phyloP scores from a whole-genome alignment of 2,888 invertebrate species.

The Leistus spinibarbis region DNA sequence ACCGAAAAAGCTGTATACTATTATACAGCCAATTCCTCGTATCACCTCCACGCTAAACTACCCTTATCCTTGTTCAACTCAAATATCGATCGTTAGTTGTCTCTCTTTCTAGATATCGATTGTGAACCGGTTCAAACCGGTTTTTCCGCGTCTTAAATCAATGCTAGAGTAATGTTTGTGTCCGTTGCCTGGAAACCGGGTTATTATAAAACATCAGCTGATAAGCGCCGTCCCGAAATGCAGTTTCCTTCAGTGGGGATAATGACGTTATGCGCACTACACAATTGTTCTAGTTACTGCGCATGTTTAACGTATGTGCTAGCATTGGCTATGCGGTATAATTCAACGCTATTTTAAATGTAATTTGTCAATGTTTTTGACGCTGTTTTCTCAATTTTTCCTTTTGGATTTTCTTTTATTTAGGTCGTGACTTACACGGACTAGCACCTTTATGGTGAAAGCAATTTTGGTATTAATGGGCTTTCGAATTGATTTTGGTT shows the following conservation, averaged over 20 bases:
- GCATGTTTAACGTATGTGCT: neutral
- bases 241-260: slow-evolving; percentile 6
- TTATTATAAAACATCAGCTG: slow-evolving; percentile 38
- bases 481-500: slow-evolving; percentile 27
- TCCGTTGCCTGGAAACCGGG: slow-evolving; percentile 54
- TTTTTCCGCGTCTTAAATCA: slow-evolving; percentile 53
- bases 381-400: slow-evolving; percentile 16
- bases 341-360: slow-evolving; percentile 35
- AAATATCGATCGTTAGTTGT: slow-evolving; percentile 24
- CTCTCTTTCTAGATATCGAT: slow-evolving; percentile 43
- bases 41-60: neutral
- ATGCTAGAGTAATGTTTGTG: slow-evolving; percentile 55
- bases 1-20: neutral
- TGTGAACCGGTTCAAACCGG: slow-evolving; percentile 48
- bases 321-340: slow-evolving; percentile 20
- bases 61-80: slow-evolving; percentile 6
- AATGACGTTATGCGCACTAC: slow-evolving; percentile 28
- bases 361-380: slow-evolving; percentile 38
- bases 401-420: slow-evolving; percentile 21
- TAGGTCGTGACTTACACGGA: slow-evolving; percentile 18
- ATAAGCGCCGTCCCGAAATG: slow-evolving; percentile 38
- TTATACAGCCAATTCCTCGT: neutral
- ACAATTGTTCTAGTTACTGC: neutral
- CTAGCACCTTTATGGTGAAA: slow-evolving; percentile 28
- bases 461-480: slow-evolving; percentile 25